phyloP scores from a whole-genome alignment of 2,888 invertebrate species.

The Mimas tiliae region DNA sequence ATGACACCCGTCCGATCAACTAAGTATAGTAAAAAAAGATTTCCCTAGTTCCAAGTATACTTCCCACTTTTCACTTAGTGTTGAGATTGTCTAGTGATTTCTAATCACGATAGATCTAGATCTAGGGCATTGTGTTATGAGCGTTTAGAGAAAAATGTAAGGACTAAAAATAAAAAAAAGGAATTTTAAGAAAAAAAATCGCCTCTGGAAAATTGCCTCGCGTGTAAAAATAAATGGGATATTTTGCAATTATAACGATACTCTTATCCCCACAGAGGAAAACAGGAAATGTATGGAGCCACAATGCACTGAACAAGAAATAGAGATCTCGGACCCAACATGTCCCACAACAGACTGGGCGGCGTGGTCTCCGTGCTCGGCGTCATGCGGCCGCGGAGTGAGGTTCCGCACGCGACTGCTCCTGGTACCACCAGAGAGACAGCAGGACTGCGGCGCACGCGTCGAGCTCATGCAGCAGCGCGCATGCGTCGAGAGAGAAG shows the following conservation, averaged over 20 bases:
- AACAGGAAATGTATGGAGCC: conserved; percentile 92
- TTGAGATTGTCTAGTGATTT: neutral
- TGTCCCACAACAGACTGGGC: conserved; percentile 95
- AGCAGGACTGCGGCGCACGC: conserved; percentile 87
- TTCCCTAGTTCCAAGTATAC: neutral
- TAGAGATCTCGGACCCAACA: conserved; percentile 82
- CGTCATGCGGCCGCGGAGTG: conserved; percentile 93
- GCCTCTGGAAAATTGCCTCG: too few species aligned
- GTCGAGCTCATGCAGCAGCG: conserved; percentile 91
- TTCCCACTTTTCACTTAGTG: neutral
- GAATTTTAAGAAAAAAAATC: too few species aligned
- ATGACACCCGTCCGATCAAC: too few species aligned
- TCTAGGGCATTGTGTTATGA: neutral
- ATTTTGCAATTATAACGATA: neutral
- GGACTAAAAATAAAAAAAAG: too few species aligned
- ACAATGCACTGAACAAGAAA: conserved; percentile 83
- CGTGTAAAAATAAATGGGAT: too few species aligned
- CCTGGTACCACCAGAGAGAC: conserved; percentile 86
- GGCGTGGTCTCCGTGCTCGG: conserved; percentile 96
- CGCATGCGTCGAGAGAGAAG: conserved; percentile 87
- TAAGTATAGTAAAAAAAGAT: neutral
- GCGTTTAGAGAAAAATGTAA: too few species aligned
- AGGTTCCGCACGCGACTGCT: conserved; percentile 88
- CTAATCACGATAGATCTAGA: neutral
- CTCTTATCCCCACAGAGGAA: conserved; percentile 83